These are phyloP conservation scores for Anthopleura xanthogrammica DNA, from an alignment of 92 coral and sea anemone species.

Conservation along the genomic window DNA sequence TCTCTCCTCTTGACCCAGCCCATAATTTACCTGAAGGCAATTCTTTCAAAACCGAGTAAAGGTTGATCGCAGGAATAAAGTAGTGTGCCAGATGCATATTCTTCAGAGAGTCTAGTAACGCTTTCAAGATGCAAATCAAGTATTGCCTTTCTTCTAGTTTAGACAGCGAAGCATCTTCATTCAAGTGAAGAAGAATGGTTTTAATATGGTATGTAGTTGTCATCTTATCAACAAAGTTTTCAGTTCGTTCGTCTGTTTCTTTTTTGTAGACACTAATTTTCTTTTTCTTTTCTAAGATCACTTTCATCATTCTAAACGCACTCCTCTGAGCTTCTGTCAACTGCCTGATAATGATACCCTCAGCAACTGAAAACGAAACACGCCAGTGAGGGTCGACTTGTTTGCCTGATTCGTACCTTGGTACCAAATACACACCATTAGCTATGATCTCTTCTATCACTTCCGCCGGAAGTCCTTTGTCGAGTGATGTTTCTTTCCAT, in stretches of 20 bases:
- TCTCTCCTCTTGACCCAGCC: not conserved
- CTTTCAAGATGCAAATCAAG: not conserved
- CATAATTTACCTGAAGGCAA: not conserved
- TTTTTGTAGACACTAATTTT: not conserved
- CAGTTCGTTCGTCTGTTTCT: not conserved
- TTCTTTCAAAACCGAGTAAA: not conserved
- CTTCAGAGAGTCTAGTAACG: not conserved
- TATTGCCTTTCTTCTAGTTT: not conserved
- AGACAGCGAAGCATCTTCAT: constrained; percentile 1
- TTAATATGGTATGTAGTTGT: not conserved
- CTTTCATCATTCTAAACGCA: not conserved
- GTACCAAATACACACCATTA: constrained; percentile 7
- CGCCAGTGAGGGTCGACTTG: not conserved
- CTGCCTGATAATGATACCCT: not conserved
- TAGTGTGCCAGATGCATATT: not conserved
- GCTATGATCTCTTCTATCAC: not conserved
- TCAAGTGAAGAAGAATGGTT: not conserved
- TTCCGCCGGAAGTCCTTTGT: constrained; percentile 13
- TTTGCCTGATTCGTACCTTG: not conserved
- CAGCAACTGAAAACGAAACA: not conserved
- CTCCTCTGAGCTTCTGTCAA: not conserved
- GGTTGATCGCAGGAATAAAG: not conserved
- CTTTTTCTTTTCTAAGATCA: not conserved
- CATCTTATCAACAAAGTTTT: not conserved
- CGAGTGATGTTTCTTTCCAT: not conserved